Percentiles rank a stretch among this genome's conserved stretches.
Conservation (phyloP, 2,113 vertebrate genomes). For the Campylomormyrus numenius region DNA sequence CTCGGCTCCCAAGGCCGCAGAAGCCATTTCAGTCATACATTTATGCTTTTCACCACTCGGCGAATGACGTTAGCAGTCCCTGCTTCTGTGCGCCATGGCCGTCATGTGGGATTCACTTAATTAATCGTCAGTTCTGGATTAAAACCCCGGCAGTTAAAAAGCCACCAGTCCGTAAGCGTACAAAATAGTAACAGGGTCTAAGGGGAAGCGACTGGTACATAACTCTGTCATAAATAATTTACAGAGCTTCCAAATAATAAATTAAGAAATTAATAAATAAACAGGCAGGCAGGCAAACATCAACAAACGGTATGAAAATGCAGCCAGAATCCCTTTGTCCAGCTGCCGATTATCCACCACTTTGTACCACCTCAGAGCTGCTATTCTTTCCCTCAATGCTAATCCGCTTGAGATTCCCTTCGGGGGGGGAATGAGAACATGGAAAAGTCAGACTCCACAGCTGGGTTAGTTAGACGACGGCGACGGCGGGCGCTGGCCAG, state of each 20-base stretch:
- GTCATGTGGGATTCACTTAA: slow-evolving; percentile 16
- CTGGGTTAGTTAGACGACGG: not conserved
- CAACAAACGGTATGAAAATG: slow-evolving; percentile 58
- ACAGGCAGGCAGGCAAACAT: slow-evolving; percentile 69
- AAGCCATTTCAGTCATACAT: not conserved
- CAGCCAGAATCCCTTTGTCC: slow-evolving; percentile 41
- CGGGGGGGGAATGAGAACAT: not conserved
- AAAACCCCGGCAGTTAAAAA: slow-evolving; percentile 32
- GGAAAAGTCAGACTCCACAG: not conserved
- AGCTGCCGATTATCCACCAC: slow-evolving; percentile 33
- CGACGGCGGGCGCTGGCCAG: not conserved
- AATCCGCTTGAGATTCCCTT: not conserved
- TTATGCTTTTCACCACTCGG: not conserved
- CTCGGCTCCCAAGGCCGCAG: not conserved
- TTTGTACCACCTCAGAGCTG: slow-evolving; percentile 21
- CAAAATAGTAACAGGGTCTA: slow-evolving; percentile 26
- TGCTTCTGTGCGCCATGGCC: not conserved
- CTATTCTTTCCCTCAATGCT: not conserved
- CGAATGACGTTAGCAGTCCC: slow-evolving; percentile 14
- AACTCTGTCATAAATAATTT: slow-evolving; percentile 55
- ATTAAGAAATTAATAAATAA: slow-evolving; percentile 71
- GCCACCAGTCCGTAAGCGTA: slow-evolving; percentile 31
- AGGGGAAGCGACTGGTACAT: slow-evolving; percentile 36
- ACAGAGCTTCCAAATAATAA: slow-evolving; percentile 65
- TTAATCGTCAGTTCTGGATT: slow-evolving; percentile 21